Evolutionary conservation across 2,797 vertebrate species (phyloP).

Genomic region (Eidolon dupreanum): DNA sequence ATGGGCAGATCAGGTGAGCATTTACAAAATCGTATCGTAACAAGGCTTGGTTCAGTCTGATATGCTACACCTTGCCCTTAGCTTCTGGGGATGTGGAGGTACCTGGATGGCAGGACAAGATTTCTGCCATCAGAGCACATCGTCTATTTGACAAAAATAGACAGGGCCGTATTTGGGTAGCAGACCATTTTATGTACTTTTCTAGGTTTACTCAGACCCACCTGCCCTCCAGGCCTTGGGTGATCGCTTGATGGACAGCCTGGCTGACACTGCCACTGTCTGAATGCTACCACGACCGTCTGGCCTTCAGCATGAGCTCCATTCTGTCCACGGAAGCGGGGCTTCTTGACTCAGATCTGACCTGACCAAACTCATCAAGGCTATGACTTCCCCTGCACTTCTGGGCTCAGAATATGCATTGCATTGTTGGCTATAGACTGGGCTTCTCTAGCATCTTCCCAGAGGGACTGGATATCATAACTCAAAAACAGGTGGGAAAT

Average conservation of each 20-base stretch:
- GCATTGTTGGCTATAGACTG: background rate
- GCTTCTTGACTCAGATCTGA: background rate
- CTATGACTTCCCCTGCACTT: background rate
- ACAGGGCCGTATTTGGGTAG: background rate
- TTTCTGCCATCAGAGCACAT: background rate
- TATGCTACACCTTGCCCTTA: background rate
- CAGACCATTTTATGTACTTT: background rate
- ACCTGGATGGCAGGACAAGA: background rate
- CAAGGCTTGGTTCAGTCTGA: background rate
- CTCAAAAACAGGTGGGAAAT: background rate
- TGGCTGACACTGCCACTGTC: accelerated
- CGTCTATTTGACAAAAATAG: background rate
- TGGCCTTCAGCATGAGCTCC: background rate
- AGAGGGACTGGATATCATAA: background rate
- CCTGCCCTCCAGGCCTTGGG: background rate
- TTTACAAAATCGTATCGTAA: background rate
- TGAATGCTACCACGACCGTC: background rate
- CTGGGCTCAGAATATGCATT: background rate
- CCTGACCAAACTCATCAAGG: background rate
- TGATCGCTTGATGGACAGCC: background rate
- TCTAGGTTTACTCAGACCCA: background rate
- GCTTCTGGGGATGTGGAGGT: background rate
- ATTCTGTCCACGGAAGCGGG: background rate
- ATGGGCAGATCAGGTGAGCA: background rate
- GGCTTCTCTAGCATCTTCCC: background rate